Evolutionary conservation across 2,113 vertebrate species (phyloP).

Genomic region (Seriola aureovittata): DNA sequence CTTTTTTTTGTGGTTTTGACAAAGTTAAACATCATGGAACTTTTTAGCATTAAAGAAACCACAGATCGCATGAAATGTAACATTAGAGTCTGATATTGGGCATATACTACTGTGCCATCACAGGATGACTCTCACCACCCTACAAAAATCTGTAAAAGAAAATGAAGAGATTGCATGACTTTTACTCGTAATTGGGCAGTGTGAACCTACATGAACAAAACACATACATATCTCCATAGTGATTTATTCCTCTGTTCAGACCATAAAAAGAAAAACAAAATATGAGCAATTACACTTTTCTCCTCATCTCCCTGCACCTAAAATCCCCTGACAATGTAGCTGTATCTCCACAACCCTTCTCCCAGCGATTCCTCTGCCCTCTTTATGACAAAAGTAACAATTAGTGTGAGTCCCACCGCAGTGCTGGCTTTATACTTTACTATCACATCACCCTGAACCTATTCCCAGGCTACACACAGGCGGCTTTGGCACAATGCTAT

Average conservation of each 20-base stretch:
- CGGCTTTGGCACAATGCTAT: slow-evolving; percentile 68
- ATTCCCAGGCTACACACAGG: slow-evolving; percentile 63
- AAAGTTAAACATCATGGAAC: no score
- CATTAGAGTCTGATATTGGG: no score
- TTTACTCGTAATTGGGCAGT: not conserved
- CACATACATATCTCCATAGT: not conserved
- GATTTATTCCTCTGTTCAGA: not conserved
- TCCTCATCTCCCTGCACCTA: slow-evolving; percentile 17
- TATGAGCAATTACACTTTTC: slow-evolving; percentile 14
- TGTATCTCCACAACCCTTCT: slow-evolving; percentile 29
- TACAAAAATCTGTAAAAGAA: not conserved
- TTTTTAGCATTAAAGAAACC: no score
- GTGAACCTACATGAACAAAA: not conserved
- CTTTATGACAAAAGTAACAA: slow-evolving; percentile 75
- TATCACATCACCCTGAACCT: slow-evolving; percentile 58
- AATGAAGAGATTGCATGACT: not conserved
- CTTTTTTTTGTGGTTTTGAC: no score
- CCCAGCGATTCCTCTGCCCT: slow-evolving; percentile 57
- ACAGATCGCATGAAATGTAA: no score
- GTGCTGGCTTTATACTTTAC: slow-evolving; percentile 56
- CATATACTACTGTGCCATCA: no score
- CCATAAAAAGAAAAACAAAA: not conserved
- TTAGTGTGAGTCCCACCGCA: slow-evolving; percentile 64
- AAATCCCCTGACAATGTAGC: slow-evolving; percentile 27
- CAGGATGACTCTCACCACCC: not conserved